A percentile compares a stretch with the other conserved stretches of the same genome.
phyloP scores from a whole-genome alignment of 2,888 invertebrate species.

The Acleris sparsana region DNA sequence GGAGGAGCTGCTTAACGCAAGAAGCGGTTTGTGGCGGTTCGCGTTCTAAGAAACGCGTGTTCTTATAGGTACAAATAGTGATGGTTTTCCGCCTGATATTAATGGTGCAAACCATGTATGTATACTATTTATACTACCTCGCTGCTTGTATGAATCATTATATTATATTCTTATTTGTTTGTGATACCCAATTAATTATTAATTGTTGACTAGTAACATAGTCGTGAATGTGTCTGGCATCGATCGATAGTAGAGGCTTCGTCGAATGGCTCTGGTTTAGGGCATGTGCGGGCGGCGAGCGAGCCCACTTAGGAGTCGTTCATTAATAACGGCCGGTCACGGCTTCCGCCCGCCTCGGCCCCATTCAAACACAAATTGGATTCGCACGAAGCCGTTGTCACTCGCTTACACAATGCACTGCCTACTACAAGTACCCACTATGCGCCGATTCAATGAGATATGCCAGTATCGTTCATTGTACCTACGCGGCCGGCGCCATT shows the following conservation, averaged over 20 bases:
- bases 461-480: slow-evolving; percentile 19
- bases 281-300: slow-evolving; percentile 24
- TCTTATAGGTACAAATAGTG: not conserved
- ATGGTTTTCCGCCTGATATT: too few relatives aligned
- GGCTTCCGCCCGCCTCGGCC: slow-evolving; percentile 68
- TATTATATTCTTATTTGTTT: too few relatives aligned
- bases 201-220: too few relatives aligned
- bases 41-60: not conserved
- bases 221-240: not conserved
- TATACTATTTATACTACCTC: too few relatives aligned
- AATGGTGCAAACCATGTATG: too few relatives aligned
- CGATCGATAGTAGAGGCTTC: slow-evolving; percentile 12
- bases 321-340: slow-evolving; percentile 77
- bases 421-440: slow-evolving; percentile 49
- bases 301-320: slow-evolving; percentile 34
- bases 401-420: slow-evolving; percentile 56
- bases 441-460: slow-evolving; percentile 43
- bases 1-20: too few relatives aligned
- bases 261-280: slow-evolving; percentile 19
- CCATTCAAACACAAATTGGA: slow-evolving; percentile 73
- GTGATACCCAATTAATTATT: too few relatives aligned
- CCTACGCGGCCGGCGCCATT: not conserved
- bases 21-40: not conserved
- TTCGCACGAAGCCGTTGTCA: slow-evolving; percentile 62
- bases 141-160: too few relatives aligned